These are phyloP conservation scores for Nestor notabilis DNA, from an alignment of 2,113 vertebrate genomes.

Conservation along the genomic window DNA sequence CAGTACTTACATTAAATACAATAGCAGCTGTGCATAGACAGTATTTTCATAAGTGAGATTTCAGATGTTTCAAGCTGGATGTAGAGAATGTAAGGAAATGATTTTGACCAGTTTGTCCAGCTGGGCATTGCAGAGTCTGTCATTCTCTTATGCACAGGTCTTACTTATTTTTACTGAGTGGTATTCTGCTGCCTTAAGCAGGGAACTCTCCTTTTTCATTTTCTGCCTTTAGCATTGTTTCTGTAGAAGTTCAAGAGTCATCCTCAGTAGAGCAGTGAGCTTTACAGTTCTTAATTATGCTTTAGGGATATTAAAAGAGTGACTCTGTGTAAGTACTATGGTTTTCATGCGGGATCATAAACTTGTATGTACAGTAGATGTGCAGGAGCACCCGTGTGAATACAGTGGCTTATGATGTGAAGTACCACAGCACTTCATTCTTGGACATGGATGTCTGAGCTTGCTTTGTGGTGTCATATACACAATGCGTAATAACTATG, in stretches of 20 bases:
- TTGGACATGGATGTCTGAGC: neutral
- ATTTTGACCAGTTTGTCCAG: neutral
- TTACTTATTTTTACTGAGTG: neutral
- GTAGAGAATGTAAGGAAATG: neutral
- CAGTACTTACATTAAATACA: neutral
- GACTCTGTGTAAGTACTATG: neutral
- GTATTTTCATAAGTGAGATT: neutral
- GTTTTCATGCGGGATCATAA: neutral
- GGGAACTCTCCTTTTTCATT: neutral
- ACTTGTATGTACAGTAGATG: neutral
- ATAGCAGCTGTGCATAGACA: neutral
- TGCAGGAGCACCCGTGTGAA: neutral
- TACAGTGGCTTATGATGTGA: neutral
- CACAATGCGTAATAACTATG: rapidly evolving
- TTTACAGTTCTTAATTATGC: neutral
- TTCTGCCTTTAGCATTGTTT: neutral
- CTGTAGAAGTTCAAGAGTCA: neutral
- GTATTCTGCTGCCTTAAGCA: neutral
- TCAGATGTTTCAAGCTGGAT: neutral
- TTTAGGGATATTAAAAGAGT: neutral
- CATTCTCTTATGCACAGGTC: neutral
- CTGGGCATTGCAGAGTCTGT: neutral
- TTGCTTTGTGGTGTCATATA: neutral
- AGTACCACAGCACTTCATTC: neutral
- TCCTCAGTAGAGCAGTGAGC: neutral